Base-by-base conservation (phyloP, 2,888 invertebrate species). In the Agrochola circellaris region DNA sequence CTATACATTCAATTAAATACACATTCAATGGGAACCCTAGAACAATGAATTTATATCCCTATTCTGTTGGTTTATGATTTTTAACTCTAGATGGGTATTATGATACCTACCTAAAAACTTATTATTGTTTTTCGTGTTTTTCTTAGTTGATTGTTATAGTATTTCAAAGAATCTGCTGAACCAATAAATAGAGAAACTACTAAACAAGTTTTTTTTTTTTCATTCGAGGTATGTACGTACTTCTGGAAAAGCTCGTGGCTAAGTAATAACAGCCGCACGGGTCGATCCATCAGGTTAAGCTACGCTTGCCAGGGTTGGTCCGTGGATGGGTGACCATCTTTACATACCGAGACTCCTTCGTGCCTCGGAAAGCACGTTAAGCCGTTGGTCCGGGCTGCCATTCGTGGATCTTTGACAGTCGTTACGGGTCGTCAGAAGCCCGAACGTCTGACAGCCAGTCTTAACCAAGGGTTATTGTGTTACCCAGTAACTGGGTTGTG, bases 1-100 rank as follows among this genome's bases (percentile, higher is more conserved):
- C 75, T 65, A 70, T 85, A 76, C 51, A 77, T 83, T 79, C 77
- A 81, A 79, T 81, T 75, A 87, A 87, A 83, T 51, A 77, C n/a
- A 51, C 73, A 70, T 71, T 67, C 72, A 68, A 66, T 76, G 71
- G 30, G 30, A 66, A 54, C 26, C 8, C 20, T 78, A 61, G 23
- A 84, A 84, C 73, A 85, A 82, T 85, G 61, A 34, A 70, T 74
- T 71, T 77, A 56, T 65, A 64, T 67, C 60, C 75, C 51, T 82
- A 77, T 78, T 78, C 70, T 73, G 83, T 75, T 82, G 66, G 73
- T 73, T 73, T 73, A 56, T 73, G 0, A 61, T 70, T 70, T 79
- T 61, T 26, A 51, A 51, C 7, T 30, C 17, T 9, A 17, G 17
- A 60, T 20, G 20, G 51, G 51, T 51, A 23, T 60, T 30, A 7